Evolutionary conservation across 2,888 invertebrate genomes (phyloP), one percentile per base, ranked within the genome.

Genomic region (Drosophila robusta): DNA sequence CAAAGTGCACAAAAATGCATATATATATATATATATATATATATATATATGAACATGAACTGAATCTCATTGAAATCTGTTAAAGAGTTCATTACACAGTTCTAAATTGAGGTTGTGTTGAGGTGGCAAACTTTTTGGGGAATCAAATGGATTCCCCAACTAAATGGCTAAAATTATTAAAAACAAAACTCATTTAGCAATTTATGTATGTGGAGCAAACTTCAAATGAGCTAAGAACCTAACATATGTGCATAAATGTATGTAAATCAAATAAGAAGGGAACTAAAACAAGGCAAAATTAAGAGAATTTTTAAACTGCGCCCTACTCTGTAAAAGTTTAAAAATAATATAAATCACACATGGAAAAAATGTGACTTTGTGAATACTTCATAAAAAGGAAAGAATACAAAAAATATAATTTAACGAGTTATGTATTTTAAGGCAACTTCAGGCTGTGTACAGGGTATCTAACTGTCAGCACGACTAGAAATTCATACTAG

Each of bases 31-130:
- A 11, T 16, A 29, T 26, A 9, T 14, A 22, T 29, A 51, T 29
- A 51, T 34, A 1, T 4, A 34, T 4, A 34, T 34, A 18, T 2
- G 32, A n/a, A 24, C 52, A 57, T 50, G 36, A 39, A 57, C 14
- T 41, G 39, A n/a, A 29, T 39, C n/a, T 9, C 47, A 56, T 64
- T 47, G 47, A 62, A 66, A 65, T 57, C 42, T 46, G 50, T 47
- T 62, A 18, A 16, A 41, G 45, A 69, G 66, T 78, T 56, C 70
- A 78, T 76, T 79, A 75, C 18, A 63, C 57, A 55, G 41, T 44
- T 67, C 47, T 75, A 70, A 75, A 69, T 73, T 64, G 76, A 44
- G 68, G 63, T 64, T 41, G 16, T 16, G 47, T 24, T 52, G 42
- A 62, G 42, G 34, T 52, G 45, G 32, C 14, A 50, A 74, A 51